phyloP scores from a whole-genome alignment of 2,113 vertebrate genomes.

The Eulemur rufifrons region DNA sequence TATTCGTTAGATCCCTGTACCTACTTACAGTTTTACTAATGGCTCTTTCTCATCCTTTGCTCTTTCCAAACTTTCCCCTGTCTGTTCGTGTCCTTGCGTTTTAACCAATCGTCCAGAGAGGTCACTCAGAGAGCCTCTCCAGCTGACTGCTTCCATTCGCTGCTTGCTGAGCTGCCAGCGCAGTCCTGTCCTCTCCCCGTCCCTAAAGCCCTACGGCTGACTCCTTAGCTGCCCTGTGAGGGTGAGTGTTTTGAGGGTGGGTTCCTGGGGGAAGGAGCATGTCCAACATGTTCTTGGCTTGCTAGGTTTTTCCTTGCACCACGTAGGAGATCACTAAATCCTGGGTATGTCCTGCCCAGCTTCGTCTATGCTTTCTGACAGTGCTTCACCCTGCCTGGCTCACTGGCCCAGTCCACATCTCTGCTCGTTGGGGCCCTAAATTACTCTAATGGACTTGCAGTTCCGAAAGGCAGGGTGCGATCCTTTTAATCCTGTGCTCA shows the following conservation, averaged over 20 bases:
- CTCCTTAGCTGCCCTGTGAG: background rate
- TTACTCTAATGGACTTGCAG: background rate
- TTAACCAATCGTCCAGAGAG: background rate
- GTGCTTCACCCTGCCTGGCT: background rate
- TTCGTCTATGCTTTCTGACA: background rate
- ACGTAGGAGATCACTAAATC: background rate
- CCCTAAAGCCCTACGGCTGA: background rate
- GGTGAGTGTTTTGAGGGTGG: background rate
- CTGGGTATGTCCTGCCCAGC: background rate
- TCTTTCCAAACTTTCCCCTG: background rate
- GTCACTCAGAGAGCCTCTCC: background rate
- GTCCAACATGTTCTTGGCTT: background rate
- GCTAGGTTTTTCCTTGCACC: background rate
- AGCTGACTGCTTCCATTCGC: no score
- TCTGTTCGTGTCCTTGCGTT: background rate
- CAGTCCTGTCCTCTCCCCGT: fast-evolving
- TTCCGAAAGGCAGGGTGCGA: background rate
- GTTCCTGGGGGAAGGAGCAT: background rate
- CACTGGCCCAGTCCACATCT: background rate
- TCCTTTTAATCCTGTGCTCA: background rate
- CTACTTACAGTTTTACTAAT: background rate
- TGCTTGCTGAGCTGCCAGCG: background rate
- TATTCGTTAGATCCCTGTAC: background rate
- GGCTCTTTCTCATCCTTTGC: background rate
- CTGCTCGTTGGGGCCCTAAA: background rate